phyloP scores from a whole-genome alignment of 2,888 invertebrate genomes.

The Heliconius sara region DNA sequence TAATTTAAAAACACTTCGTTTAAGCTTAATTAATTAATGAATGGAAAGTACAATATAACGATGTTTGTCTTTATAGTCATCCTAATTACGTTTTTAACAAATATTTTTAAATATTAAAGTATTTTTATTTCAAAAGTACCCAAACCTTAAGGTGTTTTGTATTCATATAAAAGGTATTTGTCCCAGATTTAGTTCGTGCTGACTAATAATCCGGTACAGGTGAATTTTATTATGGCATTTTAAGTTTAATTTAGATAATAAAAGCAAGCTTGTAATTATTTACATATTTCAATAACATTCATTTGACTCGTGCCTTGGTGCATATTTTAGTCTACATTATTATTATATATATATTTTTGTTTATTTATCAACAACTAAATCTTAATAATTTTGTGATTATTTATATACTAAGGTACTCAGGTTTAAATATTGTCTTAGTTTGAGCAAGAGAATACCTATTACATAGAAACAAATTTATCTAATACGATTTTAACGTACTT shows the following conservation, averaged over 20 bases:
- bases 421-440: too few species aligned
- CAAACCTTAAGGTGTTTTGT: slow-evolving; percentile 19
- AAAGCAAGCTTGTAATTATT: slow-evolving; percentile 9
- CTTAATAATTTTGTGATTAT: too few species aligned
- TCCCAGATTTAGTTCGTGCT: slow-evolving; percentile 31
- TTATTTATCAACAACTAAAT: too few species aligned
- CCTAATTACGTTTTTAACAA: neutral
- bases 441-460: too few species aligned
- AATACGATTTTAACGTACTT: too few species aligned
- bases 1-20: neutral
- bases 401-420: too few species aligned
- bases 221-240: slow-evolving; percentile 28
- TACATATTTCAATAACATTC: neutral
- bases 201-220: slow-evolving; percentile 36
- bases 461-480: too few species aligned
- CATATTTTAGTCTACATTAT: neutral
- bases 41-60: neutral
- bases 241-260: slow-evolving; percentile 23
- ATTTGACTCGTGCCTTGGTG: neutral
- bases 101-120: neutral
- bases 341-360: too few species aligned
- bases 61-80: neutral
- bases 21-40: neutral
- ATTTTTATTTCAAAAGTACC: neutral
- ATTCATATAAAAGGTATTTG: slow-evolving; percentile 33